phyloP scores from a whole-genome alignment of 2,113 vertebrate genomes.

The Urocitellus parryii region DNA sequence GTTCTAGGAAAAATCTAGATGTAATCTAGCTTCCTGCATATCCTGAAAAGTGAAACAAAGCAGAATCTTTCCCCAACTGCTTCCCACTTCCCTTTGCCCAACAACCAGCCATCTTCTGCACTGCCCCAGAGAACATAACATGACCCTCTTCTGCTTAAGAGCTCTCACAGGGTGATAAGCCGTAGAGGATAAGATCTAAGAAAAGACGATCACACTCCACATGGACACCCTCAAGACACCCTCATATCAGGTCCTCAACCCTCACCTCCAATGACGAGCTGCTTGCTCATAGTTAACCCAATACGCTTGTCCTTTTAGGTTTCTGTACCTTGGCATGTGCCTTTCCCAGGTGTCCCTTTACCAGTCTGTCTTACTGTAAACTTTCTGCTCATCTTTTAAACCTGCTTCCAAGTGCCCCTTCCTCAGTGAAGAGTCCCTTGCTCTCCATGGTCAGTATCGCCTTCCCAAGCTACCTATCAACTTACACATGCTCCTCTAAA shows the following conservation, averaged over 20 bases:
- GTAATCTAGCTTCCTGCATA: neutral
- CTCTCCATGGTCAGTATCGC: fast-evolving
- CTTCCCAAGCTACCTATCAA: neutral
- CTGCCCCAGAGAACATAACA: neutral
- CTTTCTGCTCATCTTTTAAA: neutral
- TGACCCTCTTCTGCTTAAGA: neutral
- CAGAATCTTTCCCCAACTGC: neutral
- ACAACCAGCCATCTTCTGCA: neutral
- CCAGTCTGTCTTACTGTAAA: neutral
- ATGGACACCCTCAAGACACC: too few species aligned
- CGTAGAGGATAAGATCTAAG: neutral
- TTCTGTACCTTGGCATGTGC: neutral
- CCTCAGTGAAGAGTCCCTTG: neutral
- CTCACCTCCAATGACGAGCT: neutral
- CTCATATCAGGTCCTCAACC: neutral
- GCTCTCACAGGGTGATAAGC: neutral
- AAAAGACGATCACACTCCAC: fast-evolving
- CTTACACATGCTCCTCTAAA: fast-evolving
- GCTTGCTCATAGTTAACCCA: neutral
- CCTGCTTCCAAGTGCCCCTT: neutral
- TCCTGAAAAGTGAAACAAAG: neutral
- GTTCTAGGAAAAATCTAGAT: neutral
- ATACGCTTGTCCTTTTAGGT: neutral
- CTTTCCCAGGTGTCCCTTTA: neutral
- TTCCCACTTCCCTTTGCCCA: neutral